These are phyloP conservation scores for Eupithecia vulgata DNA, from an alignment of 2,888 invertebrate genomes.

Conservation along the genomic window DNA sequence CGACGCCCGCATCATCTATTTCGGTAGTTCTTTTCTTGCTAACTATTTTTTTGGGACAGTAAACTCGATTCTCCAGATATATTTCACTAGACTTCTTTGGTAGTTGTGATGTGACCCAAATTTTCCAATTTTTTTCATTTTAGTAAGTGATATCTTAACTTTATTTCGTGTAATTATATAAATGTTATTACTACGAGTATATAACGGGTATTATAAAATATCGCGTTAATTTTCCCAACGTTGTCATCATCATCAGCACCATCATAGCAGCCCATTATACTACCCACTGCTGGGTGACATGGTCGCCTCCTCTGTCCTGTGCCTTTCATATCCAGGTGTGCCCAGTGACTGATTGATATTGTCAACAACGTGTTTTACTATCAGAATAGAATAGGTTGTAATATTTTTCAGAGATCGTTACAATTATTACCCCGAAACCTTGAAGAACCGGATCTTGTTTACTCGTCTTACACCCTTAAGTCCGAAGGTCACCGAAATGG, in stretches of 20 bases:
- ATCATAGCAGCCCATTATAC: too few relatives aligned
- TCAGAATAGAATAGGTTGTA: too few relatives aligned
- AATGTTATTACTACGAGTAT: too few relatives aligned
- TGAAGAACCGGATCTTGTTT: conserved; percentile 52
- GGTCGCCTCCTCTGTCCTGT: too few relatives aligned
- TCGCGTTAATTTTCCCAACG: too few relatives aligned
- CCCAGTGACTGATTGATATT: too few relatives aligned
- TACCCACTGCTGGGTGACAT: too few relatives aligned
- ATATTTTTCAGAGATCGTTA: conserved; percentile 4
- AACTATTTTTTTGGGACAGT: not conserved
- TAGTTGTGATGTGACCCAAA: conserved; percentile 1
- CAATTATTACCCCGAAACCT: conserved; percentile 41
- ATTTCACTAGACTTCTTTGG: not conserved
- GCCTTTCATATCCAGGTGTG: too few relatives aligned
- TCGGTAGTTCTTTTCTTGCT: conserved; percentile 15
- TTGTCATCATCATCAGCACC: too few relatives aligned
- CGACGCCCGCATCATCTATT: conserved; percentile 50
- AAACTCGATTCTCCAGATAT: not conserved
- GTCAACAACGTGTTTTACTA: too few relatives aligned
- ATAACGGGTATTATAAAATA: too few relatives aligned
- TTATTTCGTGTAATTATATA: not conserved
- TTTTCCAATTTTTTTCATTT: not conserved
- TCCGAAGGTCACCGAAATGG: conserved; percentile 45
- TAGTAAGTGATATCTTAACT: not conserved
- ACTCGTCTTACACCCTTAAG: conserved; percentile 46